These are phyloP conservation scores for Lacerta agilis DNA, from an alignment of 2,797 vertebrate genomes.

Conservation along the genomic window DNA sequence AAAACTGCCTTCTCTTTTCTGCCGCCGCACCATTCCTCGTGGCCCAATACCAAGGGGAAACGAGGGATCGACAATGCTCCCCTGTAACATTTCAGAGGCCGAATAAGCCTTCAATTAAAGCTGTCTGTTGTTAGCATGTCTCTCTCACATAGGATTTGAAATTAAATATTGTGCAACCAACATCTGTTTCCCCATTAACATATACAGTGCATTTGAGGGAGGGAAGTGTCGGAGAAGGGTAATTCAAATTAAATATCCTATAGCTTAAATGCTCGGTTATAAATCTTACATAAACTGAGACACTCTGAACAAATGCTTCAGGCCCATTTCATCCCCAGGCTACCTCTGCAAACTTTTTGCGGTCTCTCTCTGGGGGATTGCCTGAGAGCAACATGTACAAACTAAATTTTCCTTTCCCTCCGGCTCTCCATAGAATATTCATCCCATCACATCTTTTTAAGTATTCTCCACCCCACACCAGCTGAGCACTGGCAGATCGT, in stretches of 20 bases:
- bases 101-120: slow-evolving; percentile 53
- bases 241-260: slow-evolving; percentile 36
- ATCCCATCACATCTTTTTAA: neutral
- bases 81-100: slow-evolving; percentile 32
- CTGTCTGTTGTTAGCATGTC: slow-evolving; percentile 19
- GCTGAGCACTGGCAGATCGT: slow-evolving; percentile 22
- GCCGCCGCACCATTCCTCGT: neutral
- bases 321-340: neutral
- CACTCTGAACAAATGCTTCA: neutral
- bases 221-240: neutral
- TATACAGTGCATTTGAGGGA: neutral
- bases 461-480: neutral
- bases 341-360: neutral
- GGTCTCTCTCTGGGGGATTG: neutral
- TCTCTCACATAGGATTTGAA: slow-evolving; percentile 42
- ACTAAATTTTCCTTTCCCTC: slow-evolving; percentile 12
- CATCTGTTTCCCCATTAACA: slow-evolving; percentile 44
- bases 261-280: neutral
- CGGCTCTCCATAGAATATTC: neutral
- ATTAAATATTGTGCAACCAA: slow-evolving; percentile 56
- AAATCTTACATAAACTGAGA: slow-evolving; percentile 27
- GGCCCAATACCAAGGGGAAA: neutral
- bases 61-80: slow-evolving; percentile 12
- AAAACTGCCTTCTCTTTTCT: slow-evolving; percentile 30
- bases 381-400: neutral